Evolutionary conservation across 2,113 vertebrate species (phyloP), one percentile per base, ranked within the genome.

Genomic region (Peromyscus californicus): DNA sequence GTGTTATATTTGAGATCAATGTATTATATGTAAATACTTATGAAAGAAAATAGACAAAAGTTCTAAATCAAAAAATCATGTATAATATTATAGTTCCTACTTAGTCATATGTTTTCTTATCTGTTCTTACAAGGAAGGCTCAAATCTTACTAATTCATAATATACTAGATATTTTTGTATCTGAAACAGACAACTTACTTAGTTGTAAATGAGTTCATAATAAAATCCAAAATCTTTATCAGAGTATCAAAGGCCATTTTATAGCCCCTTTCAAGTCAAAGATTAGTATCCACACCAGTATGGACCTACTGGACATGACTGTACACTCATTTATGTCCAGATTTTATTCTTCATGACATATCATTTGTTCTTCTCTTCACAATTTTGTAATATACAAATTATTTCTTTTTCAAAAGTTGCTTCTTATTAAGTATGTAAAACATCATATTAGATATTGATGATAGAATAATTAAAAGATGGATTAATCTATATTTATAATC

Each of bases 121-220:
- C 6, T 45, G 61, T 6, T 51, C 33, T 63, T 70, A 36, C 17
- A 59, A 45, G 19, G 6, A 96, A 57, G 19, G 36, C 21, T 82
- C 33, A 59, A 1, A 13, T 93, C 36, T 80, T 42, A 8, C 5
- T 63, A 54, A 3, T 48, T 91, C 84, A 48, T 74, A 45, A 70
- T 63, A 48, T 16, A 69, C 2, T 31, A 57, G 65, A n/a, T 48
- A 8, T 6, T 9, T 90, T 42, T 90, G 6, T 84, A 57, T 36
- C 22, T 93, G 42, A 90, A 69, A 84, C 4, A 59, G 4, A 67
- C 39, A 79, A 69, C 8, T 22, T 79, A 29, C 1, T 12, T 26
- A 94, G 3, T 85, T 91, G 4, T 19, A 76, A 95, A 89, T 94
- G 57, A 70, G 65, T 89, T 76, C 86, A 39, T 6, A 80, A 85